A percentile compares a stretch with the other conserved stretches of the same genome.
Conservation (phyloP, 1,140 invertebrate species). For the Apis dorsata region DNA sequence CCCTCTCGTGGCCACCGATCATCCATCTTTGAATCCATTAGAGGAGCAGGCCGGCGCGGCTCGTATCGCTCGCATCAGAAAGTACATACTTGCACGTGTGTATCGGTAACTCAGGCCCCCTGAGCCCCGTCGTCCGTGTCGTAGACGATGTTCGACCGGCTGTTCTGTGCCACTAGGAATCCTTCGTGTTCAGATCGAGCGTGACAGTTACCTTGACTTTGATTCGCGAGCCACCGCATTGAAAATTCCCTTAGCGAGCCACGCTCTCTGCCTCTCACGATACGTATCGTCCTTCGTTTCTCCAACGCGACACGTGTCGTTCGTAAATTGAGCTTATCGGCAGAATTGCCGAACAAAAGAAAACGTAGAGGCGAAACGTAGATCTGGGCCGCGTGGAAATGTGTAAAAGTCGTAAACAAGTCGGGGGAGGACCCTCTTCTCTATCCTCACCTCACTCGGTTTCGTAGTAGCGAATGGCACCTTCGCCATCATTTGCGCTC, state of each 20-base stretch:
- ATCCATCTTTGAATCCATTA: constrained; percentile 66
- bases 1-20: constrained; percentile 45
- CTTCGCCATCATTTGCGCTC: no score
- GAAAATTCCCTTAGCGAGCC: constrained; percentile 54
- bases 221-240: constrained; percentile 42
- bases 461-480: background rate
- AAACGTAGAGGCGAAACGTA: background rate
- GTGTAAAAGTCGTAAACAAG: background rate
- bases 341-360: background rate
- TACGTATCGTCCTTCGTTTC: constrained; percentile 33
- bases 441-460: background rate
- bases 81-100: constrained; percentile 61
- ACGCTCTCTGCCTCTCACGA: constrained; percentile 62
- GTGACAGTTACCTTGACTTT: constrained; percentile 53
- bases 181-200: constrained; percentile 45
- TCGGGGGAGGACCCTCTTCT: background rate
- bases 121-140: constrained; percentile 35
- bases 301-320: constrained; percentile 35
- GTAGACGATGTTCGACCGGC: constrained; percentile 36
- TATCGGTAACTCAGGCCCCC: constrained; percentile 33
- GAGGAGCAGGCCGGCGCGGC: constrained; percentile 45
- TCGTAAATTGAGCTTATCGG: constrained; percentile 12
- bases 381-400: background rate
- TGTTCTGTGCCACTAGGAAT: constrained; percentile 57
- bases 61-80: constrained; percentile 62